Conservation (phyloP, 2,888 invertebrate genomes). For the Noctua comes region DNA sequence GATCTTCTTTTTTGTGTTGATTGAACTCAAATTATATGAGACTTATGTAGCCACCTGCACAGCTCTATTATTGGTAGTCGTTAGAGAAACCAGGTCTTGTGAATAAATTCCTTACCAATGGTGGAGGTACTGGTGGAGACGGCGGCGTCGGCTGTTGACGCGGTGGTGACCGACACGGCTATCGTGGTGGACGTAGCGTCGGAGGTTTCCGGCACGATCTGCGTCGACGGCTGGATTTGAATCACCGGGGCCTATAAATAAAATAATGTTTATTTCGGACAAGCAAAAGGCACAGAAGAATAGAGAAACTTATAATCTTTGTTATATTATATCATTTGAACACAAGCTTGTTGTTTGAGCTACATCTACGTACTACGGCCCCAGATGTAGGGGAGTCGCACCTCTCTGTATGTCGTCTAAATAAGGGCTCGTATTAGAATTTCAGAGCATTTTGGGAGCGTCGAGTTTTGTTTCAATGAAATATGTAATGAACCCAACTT, state of each 20-base stretch:
- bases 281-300: neutral
- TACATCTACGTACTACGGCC: neutral
- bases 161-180: slow-evolving; percentile 52
- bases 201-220: slow-evolving; percentile 61
- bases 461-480: neutral
- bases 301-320: neutral
- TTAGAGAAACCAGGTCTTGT: neutral
- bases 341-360: neutral
- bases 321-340: neutral
- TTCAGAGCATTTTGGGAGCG: neutral
- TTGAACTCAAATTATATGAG: neutral
- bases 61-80: neutral
- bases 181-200: slow-evolving; percentile 54
- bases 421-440: neutral
- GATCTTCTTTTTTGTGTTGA: neutral
- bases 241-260: slow-evolving; percentile 70
- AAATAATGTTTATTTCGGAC: neutral
- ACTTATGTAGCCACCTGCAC: neutral
- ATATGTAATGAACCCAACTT: neutral
- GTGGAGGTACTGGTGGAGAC: slow-evolving; percentile 72
- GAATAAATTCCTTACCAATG: slow-evolving; percentile 64
- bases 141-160: slow-evolving; percentile 68
- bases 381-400: neutral
- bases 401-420: neutral
- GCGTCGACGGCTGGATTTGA: slow-evolving; percentile 78